These are phyloP conservation scores for Holothuria scabra DNA, from an alignment of 53 echinoderm and acorn worm genomes.

Conservation along the genomic window DNA sequence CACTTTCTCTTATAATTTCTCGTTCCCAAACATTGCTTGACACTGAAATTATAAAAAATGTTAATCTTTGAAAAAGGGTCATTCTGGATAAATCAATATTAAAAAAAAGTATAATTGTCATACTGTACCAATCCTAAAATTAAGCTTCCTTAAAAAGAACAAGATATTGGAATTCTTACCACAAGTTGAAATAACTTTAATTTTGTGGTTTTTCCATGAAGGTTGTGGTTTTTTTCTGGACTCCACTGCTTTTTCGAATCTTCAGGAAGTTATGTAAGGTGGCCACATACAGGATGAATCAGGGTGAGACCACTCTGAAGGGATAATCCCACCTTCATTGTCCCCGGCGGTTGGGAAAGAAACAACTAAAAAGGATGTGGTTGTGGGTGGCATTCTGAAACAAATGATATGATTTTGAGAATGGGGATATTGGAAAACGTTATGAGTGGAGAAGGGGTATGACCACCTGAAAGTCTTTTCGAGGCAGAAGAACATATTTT, in stretches of 20 bases:
- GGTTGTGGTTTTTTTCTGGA: neutral
- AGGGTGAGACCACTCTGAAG: neutral
- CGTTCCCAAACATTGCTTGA: too few species aligned
- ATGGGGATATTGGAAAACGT: neutral
- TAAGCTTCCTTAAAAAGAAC: too few species aligned
- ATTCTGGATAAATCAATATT: too few species aligned
- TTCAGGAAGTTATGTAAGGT: neutral
- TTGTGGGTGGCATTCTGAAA: neutral
- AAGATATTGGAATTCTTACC: neutral
- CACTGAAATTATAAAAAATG: too few species aligned
- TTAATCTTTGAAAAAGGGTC: too few species aligned
- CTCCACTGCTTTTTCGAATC: neutral
- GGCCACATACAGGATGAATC: neutral
- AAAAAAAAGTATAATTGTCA: too few species aligned
- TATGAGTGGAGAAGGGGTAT: neutral
- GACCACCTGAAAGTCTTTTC: neutral
- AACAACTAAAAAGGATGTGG: neutral
- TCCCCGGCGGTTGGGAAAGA: neutral
- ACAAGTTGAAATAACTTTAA: neutral
- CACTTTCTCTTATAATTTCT: too few species aligned
- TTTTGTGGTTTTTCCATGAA: neutral
- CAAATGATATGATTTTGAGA: neutral
- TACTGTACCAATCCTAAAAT: too few species aligned
- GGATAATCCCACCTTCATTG: neutral
- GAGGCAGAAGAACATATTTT: neutral